Base-by-base conservation (phyloP, 1,140 invertebrate genomes). In the Megalonaias nervosa region DNA sequence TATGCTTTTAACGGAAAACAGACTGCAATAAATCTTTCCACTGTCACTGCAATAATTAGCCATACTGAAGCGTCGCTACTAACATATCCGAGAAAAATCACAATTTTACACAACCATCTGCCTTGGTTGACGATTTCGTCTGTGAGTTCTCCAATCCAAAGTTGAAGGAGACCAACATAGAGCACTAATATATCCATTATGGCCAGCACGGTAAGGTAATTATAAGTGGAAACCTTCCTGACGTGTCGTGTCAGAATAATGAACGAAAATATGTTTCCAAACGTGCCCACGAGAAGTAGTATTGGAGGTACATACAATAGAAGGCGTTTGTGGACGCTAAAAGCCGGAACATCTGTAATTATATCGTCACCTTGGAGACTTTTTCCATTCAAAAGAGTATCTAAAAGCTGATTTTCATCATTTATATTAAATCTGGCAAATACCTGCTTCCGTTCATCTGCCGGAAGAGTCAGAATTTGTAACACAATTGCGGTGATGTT, bases 11-110 rank as follows among this genome's bases (percentile, higher is more conserved):
- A 79, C 14, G 90, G 90, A 74, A 83, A 81, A 38, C 85, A 87
- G 13, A 90, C 89, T 55, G 87, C 90, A 62, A 91, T 89, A 73
- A 82, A 90, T 14, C 90, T 79, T 74, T 91, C 90, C 11, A 89
- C 67, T 4, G 90, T 91, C 15, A 91, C 88, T 5, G 89, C 89
- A 19, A 91, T 86, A n/a, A 91, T 90, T 2, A 90, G 80, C 89
- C 90, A 91, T 0, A 90, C 90, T 21, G 86, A 87, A 19, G 84
- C 83, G 71, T 90, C 83, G 67, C 88, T 89, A 67, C 83, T 77
- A 17, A 86, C 81, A 72, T 88, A 90, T 19, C 87, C 87, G 1
- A 88, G 59, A 21, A 86, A 84, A 15, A 84, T 77, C 9, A 86
- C 84, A 26, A 83, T n/a, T 71, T 89, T 90, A 76, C 90, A 91